Conservation (phyloP, 2,113 vertebrate genomes). For the Cyprinus carpio region DNA sequence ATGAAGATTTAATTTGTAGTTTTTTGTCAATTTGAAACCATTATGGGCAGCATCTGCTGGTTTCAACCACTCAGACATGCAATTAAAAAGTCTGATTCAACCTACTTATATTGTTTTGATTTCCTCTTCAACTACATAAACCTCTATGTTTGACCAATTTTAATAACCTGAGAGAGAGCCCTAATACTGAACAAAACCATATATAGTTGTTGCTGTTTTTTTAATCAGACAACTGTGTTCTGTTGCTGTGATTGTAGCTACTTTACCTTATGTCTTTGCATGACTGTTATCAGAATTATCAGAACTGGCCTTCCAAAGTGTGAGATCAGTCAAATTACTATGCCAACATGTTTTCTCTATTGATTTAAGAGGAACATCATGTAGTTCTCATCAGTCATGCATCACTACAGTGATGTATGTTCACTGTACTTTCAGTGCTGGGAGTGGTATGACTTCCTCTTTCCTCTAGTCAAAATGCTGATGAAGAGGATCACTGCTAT, state of each 20-base stretch:
- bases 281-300: not conserved
- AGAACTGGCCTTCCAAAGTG: not conserved
- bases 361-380: not conserved
- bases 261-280: not conserved
- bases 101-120: not conserved
- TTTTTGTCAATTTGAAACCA: not conserved
- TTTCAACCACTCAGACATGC: not conserved
- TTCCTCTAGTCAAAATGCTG: slow-evolving; percentile 40
- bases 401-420: slow-evolving; percentile 4
- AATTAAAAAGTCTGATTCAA: not conserved
- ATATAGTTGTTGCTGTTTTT: too few relatives aligned
- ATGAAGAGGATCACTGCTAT: slow-evolving; percentile 18
- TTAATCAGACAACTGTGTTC: not conserved
- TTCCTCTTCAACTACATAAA: not conserved
- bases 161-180: not conserved
- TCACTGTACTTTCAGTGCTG: not conserved
- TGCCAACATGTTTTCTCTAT: not conserved
- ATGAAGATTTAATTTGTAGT: not conserved
- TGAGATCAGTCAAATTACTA: slow-evolving; percentile 2
- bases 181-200: not conserved
- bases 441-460: slow-evolving; percentile 32
- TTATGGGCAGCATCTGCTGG: not conserved
- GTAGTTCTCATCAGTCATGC: not conserved
- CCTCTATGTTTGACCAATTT: not conserved
- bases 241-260: not conserved